Percentiles rank a stretch among this genome's conserved stretches.
Evolutionary conservation across 2,113 vertebrate genomes (phyloP).

Genomic region (Equus quagga): DNA sequence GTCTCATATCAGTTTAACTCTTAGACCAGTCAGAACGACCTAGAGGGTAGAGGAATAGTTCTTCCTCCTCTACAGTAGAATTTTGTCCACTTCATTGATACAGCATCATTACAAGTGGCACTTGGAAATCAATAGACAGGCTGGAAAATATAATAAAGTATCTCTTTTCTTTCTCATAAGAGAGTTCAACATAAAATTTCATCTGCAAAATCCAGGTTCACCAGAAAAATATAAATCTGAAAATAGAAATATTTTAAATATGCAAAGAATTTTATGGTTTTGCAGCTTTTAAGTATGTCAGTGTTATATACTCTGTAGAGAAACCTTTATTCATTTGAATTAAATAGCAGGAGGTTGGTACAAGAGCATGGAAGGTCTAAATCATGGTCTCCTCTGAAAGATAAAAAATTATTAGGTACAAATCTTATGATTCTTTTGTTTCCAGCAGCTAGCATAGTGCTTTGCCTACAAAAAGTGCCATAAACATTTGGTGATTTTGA

Average conservation of each 20-base stretch:
- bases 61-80: not conserved
- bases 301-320: not conserved
- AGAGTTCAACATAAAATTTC: not conserved
- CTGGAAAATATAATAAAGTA: not conserved
- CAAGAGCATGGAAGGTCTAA: not conserved
- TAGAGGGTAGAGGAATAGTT: no score
- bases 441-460: not conserved
- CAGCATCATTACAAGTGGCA: not conserved
- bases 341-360: not conserved
- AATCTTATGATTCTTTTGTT: not conserved
- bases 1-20: no score
- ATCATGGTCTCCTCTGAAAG: not conserved
- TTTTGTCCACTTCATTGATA: not conserved
- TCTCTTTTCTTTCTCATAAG: not conserved
- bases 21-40: no score
- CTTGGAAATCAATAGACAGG: not conserved
- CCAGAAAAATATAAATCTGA: not conserved
- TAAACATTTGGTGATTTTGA: not conserved
- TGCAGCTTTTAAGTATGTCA: not conserved
- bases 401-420: not conserved
- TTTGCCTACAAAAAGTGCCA: not conserved
- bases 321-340: not conserved
- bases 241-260: not conserved
- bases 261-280: not conserved
- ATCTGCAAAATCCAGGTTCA: not conserved